Percentiles rank a stretch among this genome's conserved stretches.
These are phyloP conservation scores for Falco cherrug DNA, from an alignment of 2,797 vertebrate genomes.

Conservation along the genomic window DNA sequence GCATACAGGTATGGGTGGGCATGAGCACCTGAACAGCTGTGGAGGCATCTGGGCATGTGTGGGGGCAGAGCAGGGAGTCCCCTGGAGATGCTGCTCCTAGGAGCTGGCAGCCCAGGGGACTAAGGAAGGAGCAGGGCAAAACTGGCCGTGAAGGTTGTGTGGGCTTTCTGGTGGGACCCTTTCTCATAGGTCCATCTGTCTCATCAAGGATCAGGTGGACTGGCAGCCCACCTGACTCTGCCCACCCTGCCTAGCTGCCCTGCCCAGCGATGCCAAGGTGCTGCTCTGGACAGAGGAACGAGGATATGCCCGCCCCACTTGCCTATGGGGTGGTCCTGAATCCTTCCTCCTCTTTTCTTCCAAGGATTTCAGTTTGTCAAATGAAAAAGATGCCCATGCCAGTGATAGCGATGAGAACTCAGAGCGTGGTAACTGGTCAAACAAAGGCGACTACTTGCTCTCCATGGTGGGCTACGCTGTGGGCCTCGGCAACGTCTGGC, in stretches of 20 bases:
- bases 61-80: background rate
- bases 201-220: background rate
- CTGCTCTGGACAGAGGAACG: background rate
- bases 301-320: background rate
- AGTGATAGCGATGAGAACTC: constrained; percentile 76
- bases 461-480: constrained; percentile 95
- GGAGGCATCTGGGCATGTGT: background rate
- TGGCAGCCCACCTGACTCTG: background rate
- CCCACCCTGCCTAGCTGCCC: background rate
- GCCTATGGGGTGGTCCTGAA: background rate
- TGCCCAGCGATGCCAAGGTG: background rate
- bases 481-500: constrained; percentile 95
- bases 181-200: background rate
- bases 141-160: background rate
- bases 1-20: background rate
- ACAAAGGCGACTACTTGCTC: constrained; percentile 90
- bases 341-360: background rate
- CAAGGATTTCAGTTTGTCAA: constrained; percentile 69
- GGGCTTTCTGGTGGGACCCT: background rate
- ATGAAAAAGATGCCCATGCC: constrained; percentile 70
- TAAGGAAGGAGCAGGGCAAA: background rate
- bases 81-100: background rate
- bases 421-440: constrained; percentile 91
- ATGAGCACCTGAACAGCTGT: background rate
- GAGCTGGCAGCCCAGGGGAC: background rate